Percentiles rank a stretch among this genome's conserved stretches.
phyloP scores from a whole-genome alignment of 1,140 invertebrate species.

The Cyclina sinensis region DNA sequence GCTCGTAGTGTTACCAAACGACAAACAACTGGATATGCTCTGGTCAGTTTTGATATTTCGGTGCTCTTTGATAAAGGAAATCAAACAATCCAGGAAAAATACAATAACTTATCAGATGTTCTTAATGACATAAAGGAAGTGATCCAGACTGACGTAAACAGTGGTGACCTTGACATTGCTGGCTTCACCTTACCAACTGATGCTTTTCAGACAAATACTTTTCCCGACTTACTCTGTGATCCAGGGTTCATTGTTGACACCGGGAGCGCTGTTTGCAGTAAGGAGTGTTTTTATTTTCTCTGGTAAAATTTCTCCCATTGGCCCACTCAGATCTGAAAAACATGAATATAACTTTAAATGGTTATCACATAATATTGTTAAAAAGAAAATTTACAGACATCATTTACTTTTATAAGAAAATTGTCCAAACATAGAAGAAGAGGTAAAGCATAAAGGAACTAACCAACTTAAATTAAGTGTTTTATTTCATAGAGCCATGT shows the following conservation, averaged over 20 bases:
- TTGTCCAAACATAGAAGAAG: too few relatives aligned
- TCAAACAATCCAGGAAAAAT: neutral
- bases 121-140: neutral
- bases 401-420: too few relatives aligned
- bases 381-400: too few relatives aligned
- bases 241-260: neutral
- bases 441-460: too few relatives aligned
- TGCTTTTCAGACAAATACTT: neutral
- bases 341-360: too few relatives aligned
- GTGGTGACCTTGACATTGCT: neutral
- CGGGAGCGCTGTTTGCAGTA: neutral
- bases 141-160: neutral
- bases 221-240: neutral
- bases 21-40: neutral
- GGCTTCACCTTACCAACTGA: neutral
- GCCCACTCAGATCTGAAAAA: too few relatives aligned
- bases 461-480: too few relatives aligned
- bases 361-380: too few relatives aligned
- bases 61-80: neutral
- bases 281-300: too few relatives aligned
- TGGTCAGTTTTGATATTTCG: neutral
- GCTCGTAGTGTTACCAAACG: neutral
- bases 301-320: too few relatives aligned
- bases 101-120: neutral
- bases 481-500: conserved; percentile 17